phyloP scores from a whole-genome alignment of 2,888 invertebrate genomes.

The Nephrotoma guestfalica region DNA sequence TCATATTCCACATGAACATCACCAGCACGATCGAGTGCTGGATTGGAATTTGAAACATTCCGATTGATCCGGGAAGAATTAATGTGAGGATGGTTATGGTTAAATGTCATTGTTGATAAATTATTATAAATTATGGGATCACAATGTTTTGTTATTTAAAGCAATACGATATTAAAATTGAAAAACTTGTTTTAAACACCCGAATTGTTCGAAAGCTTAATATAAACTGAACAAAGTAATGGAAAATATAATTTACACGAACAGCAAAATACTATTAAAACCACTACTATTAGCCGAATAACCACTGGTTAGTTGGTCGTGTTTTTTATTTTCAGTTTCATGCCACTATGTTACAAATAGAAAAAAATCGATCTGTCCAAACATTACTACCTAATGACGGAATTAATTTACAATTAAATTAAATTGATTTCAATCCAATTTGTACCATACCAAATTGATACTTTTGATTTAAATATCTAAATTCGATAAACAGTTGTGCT shows the following conservation, averaged over 20 bases:
- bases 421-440: neutral
- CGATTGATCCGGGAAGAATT: conserved; percentile 18
- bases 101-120: neutral
- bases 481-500: neutral
- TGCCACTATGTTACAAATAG: neutral
- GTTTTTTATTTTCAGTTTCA: neutral
- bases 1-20: conserved; percentile 32
- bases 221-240: neutral
- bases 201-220: neutral
- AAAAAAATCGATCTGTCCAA: neutral
- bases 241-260: neutral
- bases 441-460: neutral
- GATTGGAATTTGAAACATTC: conserved; percentile 28
- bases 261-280: neutral
- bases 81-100: neutral
- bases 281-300: neutral
- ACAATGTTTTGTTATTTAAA: neutral
- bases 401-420: neutral
- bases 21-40: conserved; percentile 18
- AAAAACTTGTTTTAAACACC: neutral
- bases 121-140: neutral
- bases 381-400: neutral
- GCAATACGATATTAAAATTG: neutral
- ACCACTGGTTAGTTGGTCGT: neutral
- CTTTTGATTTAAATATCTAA: neutral